phyloP scores from a whole-genome alignment of 2,888 invertebrate species.

The Hirtodrosophila trivittata region DNA sequence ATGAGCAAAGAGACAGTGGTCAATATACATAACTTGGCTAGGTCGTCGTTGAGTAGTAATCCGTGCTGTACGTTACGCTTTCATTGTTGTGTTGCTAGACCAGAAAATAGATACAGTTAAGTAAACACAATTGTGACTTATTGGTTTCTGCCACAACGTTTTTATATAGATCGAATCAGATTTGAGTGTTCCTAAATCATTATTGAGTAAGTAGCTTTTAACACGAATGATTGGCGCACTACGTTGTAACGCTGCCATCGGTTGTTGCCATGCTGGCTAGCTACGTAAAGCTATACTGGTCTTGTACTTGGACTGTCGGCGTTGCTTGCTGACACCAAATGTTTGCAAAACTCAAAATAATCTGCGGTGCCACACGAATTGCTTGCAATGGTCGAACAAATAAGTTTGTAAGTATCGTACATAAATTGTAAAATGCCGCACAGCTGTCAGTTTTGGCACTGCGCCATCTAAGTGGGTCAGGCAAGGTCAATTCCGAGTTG shows the following conservation, averaged over 20 bases:
- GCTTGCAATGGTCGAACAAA: constrained; percentile 35
- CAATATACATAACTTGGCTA: no score
- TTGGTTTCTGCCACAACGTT: constrained; percentile 46
- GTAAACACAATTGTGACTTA: constrained; percentile 29
- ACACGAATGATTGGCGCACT: constrained; percentile 37
- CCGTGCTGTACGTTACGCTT: no score
- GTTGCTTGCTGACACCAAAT: constrained; percentile 39
- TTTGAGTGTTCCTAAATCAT: constrained; percentile 54
- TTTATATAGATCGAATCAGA: constrained; percentile 37
- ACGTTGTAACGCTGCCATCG: constrained; percentile 35
- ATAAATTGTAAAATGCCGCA: constrained; percentile 73
- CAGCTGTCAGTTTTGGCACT: constrained; percentile 74
- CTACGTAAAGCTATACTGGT: constrained; percentile 25
- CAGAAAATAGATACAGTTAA: constrained; percentile 7
- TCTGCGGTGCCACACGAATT: constrained; percentile 52
- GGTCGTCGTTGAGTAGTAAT: neutral
- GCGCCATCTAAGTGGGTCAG: constrained; percentile 79
- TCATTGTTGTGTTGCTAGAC: neutral
- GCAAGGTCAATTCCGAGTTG: constrained; percentile 78
- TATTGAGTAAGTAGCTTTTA: constrained; percentile 32
- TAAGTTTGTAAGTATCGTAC: constrained; percentile 50
- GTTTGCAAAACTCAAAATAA: constrained; percentile 54
- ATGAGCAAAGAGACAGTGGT: no score
- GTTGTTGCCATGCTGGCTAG: constrained; percentile 22
- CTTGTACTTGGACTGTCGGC: constrained; percentile 41